Evolutionary conservation across 2,888 invertebrate genomes (phyloP), one percentile per base, ranked within the genome.

Genomic region (Strigamia crassipes): DNA sequence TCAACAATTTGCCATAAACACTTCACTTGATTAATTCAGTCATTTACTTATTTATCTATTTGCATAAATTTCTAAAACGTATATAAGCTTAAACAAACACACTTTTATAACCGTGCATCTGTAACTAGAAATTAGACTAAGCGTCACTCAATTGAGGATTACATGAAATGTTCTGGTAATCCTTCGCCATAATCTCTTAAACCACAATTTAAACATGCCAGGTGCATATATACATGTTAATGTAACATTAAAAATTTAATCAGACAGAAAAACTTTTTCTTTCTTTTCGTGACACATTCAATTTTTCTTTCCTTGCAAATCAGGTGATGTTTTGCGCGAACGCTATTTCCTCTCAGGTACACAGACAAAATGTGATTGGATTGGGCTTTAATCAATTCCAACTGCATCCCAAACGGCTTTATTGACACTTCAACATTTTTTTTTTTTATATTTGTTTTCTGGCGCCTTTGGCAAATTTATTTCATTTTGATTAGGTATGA

Each of bases 361-460:
- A 66, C 73, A 73, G 31, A 73, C 27, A 73, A 73, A 73, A 73
- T 73, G 73, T 31, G 73, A 73, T 73, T 73, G 73, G 73, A 73
- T 73, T 73, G 73, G 73, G 73, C 73, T 73, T 73, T 73, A 73
- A 73, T 73, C 73, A 73, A 73, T 73, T 73, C 73, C 73, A 73
- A 73, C 73, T 73, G 73, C 73, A 73, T 73, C 31, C 15, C 27
- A 31, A 73, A 73, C 73, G 73, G 31, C 73, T 73, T 73, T 73
- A 73, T 73, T 73, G 73, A 73, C 73, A 73, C 73, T 73, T 31
- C 56, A 56, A 31, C 2, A 73, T 4, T 9, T 38, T 38, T 38
- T 38, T 38, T 38, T n/a, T n/a, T n/a, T n/a, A 27, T 38, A 38
- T 38, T 73, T 73, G 6, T 27, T 73, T 73, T 73, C 31, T 12